A percentile compares a stretch with the other conserved stretches of the same genome.
phyloP scores from a whole-genome alignment of 2,113 vertebrate genomes.

The Anseranas semipalmata region DNA sequence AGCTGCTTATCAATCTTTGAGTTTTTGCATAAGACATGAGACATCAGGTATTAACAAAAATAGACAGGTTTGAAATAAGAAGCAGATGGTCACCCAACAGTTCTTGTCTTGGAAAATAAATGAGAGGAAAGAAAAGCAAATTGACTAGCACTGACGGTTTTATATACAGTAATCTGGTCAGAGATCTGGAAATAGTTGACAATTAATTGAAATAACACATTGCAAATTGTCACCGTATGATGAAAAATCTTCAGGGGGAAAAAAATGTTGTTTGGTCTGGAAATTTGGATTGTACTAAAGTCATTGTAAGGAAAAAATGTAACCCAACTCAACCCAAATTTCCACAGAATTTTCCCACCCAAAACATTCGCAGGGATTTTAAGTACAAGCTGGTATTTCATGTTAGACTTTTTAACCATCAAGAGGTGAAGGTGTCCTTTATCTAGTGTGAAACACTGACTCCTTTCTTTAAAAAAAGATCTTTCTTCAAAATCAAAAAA shows the following conservation, averaged over 20 bases:
- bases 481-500: background rate
- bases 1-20: background rate
- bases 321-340: conserved; percentile 54
- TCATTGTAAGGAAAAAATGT: conserved; percentile 67
- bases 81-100: conserved; percentile 63
- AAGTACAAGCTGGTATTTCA: background rate
- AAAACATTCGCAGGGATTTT: conserved; percentile 5
- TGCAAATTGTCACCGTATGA: conserved; percentile 72
- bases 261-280: conserved; percentile 67
- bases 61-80: conserved; percentile 65
- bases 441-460: background rate
- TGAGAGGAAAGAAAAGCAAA: conserved; percentile 53
- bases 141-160: conserved; percentile 46
- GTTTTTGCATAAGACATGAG: background rate
- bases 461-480: background rate
- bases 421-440: background rate
- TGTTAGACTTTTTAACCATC: background rate
- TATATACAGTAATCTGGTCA: conserved; percentile 55
- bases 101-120: conserved; percentile 65
- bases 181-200: conserved; percentile 73
- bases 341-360: conserved; percentile 61
- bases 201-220: conserved; percentile 73
- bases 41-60: conserved; percentile 55
- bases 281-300: conserved; percentile 72
- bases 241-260: conserved; percentile 61